These are phyloP conservation scores for Agrochola circellaris DNA, from an alignment of 2,888 invertebrate species.

Conservation along the genomic window DNA sequence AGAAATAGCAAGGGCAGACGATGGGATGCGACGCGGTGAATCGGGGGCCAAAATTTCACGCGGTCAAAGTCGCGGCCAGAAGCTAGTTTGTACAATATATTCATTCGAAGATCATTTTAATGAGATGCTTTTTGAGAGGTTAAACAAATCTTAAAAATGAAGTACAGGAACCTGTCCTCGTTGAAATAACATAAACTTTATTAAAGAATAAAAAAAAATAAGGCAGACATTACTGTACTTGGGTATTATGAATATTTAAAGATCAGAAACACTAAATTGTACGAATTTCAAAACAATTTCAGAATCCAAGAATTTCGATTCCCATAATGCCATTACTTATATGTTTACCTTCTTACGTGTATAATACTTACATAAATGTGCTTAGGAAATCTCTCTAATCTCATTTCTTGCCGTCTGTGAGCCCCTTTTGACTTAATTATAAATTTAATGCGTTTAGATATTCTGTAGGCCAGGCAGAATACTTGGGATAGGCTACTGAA, in stretches of 20 bases:
- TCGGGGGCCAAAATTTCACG: too few species aligned
- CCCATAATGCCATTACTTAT: constrained; percentile 37
- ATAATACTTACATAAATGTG: constrained; percentile 36
- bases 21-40: too few species aligned
- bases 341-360: constrained; percentile 29
- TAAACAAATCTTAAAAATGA: background rate
- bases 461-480: constrained; percentile 40
- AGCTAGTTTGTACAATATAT: constrained; percentile 14
- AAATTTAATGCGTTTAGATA: constrained; percentile 47
- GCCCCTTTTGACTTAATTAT: constrained; percentile 50
- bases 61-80: too few species aligned
- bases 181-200: constrained; percentile 14
- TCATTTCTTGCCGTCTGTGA: constrained; percentile 36
- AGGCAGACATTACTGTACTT: constrained; percentile 3
- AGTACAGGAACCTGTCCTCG: background rate
- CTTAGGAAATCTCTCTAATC: constrained; percentile 50
- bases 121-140: too few species aligned
- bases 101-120: background rate
- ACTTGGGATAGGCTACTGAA: constrained; percentile 21
- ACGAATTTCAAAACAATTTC: constrained; percentile 21
- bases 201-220: constrained; percentile 3
- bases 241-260: constrained; percentile 20
- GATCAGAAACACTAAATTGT: constrained; percentile 18
- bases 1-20: too few species aligned
- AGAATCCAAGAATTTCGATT: constrained; percentile 21